Percentiles rank a stretch among this genome's conserved stretches.
These are phyloP conservation scores for Choloepus didactylus DNA, from an alignment of 2,797 vertebrate species.

Conservation along the genomic window DNA sequence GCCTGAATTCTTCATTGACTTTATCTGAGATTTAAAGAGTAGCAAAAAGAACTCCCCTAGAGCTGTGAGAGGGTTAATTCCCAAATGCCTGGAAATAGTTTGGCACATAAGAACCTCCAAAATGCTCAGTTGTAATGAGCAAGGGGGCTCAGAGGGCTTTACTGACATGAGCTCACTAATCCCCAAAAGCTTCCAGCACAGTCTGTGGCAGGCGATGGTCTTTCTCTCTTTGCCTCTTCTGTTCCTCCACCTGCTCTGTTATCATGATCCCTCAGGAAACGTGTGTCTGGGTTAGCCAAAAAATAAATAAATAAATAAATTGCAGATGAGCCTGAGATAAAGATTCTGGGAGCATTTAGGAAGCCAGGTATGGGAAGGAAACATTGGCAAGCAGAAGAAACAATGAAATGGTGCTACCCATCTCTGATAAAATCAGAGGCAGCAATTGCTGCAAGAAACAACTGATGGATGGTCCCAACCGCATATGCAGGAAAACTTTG, in stretches of 20 bases:
- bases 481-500: not conserved
- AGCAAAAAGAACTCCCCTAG: not conserved
- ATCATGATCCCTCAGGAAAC: slow-evolving; percentile 26
- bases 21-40: slow-evolving; percentile 31
- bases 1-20: slow-evolving; percentile 14
- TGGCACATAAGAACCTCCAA: not conserved
- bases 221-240: slow-evolving; percentile 28
- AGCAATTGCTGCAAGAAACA: not conserved
- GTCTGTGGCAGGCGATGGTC: not conserved
- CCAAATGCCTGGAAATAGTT: not conserved
- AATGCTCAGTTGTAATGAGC: not conserved
- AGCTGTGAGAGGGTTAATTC: not conserved
- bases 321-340: not conserved
- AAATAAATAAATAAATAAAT: not conserved
- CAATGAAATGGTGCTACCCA: not conserved
- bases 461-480: not conserved
- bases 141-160: slow-evolving; percentile 20
- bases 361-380: not conserved
- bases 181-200: not conserved
- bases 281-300: not conserved
- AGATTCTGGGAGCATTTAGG: not conserved
- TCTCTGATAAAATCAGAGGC: not conserved
- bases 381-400: not conserved
- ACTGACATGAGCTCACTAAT: slow-evolving; percentile 43
- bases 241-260: not conserved